A percentile compares a stretch with the other conserved stretches of the same genome.
Evolutionary conservation across 2,797 vertebrate species (phyloP).

Genomic region (Chelonia mydas): DNA sequence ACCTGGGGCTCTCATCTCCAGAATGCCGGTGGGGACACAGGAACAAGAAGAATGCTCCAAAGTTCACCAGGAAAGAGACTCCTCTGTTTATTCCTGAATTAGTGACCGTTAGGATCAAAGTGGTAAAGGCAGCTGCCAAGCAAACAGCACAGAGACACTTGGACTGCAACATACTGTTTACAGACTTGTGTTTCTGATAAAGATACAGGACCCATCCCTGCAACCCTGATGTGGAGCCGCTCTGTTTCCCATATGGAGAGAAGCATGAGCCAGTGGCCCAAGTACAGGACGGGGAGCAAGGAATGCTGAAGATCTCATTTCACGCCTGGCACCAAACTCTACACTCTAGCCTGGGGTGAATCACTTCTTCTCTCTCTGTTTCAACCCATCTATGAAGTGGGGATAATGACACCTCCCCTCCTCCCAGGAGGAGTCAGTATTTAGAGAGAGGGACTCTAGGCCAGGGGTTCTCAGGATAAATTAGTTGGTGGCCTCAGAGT

Average conservation of each 20-base stretch:
- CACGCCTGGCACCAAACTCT: neutral
- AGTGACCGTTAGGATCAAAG: neutral
- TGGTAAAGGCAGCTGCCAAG: neutral
- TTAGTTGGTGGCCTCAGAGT: no score
- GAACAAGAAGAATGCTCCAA: neutral
- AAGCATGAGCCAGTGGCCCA: neutral
- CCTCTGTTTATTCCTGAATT: neutral
- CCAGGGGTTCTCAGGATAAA: no score
- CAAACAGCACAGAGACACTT: neutral
- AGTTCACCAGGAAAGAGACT: neutral
- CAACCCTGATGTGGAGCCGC: neutral
- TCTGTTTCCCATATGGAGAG: neutral
- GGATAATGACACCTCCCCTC: neutral
- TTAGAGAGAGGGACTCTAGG: neutral
- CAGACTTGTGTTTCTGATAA: neutral
- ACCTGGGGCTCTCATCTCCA: neutral
- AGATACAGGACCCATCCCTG: neutral
- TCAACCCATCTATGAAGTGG: neutral
- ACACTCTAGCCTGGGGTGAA: neutral
- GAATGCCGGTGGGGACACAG: neutral
- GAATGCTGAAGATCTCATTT: neutral
- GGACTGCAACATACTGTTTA: neutral
- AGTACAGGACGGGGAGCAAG: neutral
- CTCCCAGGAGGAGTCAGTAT: rapidly evolving
- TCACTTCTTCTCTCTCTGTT: neutral